Evolutionary conservation across 2,113 vertebrate genomes (phyloP).

Genomic region (Cheilinus undulatus): DNA sequence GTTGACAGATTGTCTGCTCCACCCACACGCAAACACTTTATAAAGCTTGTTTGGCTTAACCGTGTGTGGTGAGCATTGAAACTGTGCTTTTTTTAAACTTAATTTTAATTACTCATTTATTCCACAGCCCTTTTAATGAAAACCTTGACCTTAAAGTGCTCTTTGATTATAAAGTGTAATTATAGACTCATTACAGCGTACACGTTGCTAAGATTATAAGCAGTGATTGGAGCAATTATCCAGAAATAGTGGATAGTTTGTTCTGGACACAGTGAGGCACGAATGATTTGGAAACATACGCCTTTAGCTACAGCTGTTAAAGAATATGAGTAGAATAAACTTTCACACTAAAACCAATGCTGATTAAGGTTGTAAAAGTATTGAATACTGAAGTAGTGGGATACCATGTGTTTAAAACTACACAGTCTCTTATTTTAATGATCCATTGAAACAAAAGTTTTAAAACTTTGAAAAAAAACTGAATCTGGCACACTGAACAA

Average conservation of each 20-base stretch:
- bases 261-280: constrained; percentile 7
- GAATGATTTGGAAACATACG: constrained; percentile 17
- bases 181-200: constrained; percentile 34
- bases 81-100: constrained; percentile 4
- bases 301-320: not conserved
- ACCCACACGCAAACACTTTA: constrained; percentile 27
- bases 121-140: constrained; percentile 12
- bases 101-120: constrained; percentile 21
- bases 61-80: constrained; percentile 14
- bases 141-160: constrained; percentile 42
- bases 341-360: too few species aligned
- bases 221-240: constrained; percentile 47
- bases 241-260: constrained; percentile 26
- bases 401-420: too few species aligned
- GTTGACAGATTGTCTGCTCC: constrained; percentile 42
- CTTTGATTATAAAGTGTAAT: constrained; percentile 44
- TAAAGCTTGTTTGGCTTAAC: constrained; percentile 23
- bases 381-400: too few species aligned
- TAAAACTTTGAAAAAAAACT: too few species aligned
- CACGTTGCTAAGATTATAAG: constrained; percentile 24
- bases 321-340: not conserved
- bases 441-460: too few species aligned
- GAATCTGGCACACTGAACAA: too few species aligned
- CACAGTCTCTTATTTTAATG: too few species aligned
- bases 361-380: too few species aligned